Evolutionary conservation across 2,888 invertebrate genomes (phyloP).

Genomic region (Pardosa pseudoannulata): DNA sequence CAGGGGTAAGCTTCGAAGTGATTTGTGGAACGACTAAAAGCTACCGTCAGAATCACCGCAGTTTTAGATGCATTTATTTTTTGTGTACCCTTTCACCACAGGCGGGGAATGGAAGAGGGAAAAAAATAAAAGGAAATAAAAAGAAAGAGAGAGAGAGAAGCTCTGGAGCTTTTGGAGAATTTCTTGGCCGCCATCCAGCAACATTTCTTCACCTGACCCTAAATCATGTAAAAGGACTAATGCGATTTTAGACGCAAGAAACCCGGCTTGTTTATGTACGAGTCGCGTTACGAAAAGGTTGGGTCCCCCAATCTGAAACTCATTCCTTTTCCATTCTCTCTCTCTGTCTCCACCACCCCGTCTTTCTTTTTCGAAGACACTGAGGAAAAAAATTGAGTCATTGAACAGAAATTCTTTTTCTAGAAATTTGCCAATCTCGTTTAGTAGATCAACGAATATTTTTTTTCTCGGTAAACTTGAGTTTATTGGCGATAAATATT

Average conservation of each 20-base stretch:
- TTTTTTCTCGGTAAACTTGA: too few relatives aligned
- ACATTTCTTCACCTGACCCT: constrained; percentile 69
- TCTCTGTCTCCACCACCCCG: background rate
- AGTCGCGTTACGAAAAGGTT: constrained; percentile 52
- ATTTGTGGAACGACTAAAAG: constrained; percentile 19
- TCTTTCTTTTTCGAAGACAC: too few relatives aligned
- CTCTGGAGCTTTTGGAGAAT: constrained; percentile 25
- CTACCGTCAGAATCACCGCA: constrained; percentile 17
- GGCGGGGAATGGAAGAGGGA: background rate
- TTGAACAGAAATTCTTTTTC: too few relatives aligned
- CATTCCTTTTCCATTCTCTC: constrained; percentile 33
- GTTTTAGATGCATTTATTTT: background rate
- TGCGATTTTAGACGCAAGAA: constrained; percentile 65
- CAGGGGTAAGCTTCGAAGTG: constrained; percentile 1
- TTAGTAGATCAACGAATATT: too few relatives aligned
- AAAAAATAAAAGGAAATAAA: background rate
- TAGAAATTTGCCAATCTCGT: too few relatives aligned
- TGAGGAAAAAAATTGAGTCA: too few relatives aligned
- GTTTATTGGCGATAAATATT: too few relatives aligned
- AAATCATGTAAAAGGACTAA: constrained; percentile 62
- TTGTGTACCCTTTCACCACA: background rate
- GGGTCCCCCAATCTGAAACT: constrained; percentile 53
- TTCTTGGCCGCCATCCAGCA: constrained; percentile 56
- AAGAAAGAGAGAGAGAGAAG: background rate
- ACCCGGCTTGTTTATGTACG: constrained; percentile 64